Evolutionary conservation across 1,140 invertebrate species (phyloP).

Genomic region (Zaprionus camerounensis): DNA sequence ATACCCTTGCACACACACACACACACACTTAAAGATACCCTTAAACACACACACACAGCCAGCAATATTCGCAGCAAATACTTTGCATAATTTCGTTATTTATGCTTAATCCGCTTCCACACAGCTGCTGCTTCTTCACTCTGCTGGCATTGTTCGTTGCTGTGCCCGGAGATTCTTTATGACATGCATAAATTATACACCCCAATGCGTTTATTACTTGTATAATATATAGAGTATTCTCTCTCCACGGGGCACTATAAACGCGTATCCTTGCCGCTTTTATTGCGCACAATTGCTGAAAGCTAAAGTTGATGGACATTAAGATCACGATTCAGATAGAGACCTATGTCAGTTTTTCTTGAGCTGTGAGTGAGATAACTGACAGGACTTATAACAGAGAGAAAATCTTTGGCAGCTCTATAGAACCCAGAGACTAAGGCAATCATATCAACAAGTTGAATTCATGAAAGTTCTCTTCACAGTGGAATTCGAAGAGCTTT

Average conservation of each 20-base stretch:
- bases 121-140: background rate
- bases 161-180: constrained; percentile 6
- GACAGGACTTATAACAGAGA: background rate
- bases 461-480: background rate
- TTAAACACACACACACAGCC: background rate
- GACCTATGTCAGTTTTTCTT: background rate
- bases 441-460: background rate
- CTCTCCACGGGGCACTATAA: background rate
- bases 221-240: background rate
- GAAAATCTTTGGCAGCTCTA: background rate
- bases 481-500: no score
- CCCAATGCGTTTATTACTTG: constrained; percentile 57
- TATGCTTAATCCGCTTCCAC: constrained; percentile 38
- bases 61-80: constrained; percentile 20
- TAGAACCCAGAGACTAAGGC: background rate
- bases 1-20: background rate
- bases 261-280: constrained; percentile 14
- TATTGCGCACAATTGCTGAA: constrained; percentile 7
- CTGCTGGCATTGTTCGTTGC: constrained; percentile 3
- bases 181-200: constrained; percentile 65
- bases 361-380: background rate
- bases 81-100: constrained; percentile 69
- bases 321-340: background rate
- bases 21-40: background rate
- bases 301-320: background rate